Evolutionary conservation across 2,113 vertebrate species (phyloP), one percentile per base, ranked within the genome.

Genomic region (Sebastes schlegelii): DNA sequence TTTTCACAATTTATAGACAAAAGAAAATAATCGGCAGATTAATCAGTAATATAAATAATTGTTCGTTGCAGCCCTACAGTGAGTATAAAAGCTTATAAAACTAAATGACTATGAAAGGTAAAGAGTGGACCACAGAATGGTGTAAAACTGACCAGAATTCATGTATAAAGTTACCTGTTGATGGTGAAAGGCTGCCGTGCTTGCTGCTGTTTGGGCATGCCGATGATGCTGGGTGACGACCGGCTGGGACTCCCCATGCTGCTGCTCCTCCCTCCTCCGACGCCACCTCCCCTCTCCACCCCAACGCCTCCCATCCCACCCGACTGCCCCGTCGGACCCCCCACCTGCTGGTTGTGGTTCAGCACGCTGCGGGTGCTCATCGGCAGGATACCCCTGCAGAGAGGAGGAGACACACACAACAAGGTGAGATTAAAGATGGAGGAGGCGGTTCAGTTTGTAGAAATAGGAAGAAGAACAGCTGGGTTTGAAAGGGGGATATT

Each of bases 201-300:
- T 88, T 97, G 96, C 92, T 98, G 98, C 93, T 98, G 98, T 94
- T 99, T 99, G 96, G 98, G 98, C 98, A 99, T 99, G 93, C 98
- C 99, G 94, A 99, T 99, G 96, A 99, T 99, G 96, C 98, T 99
- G 60, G 98, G 98, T 34, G 98, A 99, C 94, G 97, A 97, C 93
- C 98, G 96, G 95, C 95, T 99, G 81, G 98, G 98, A 94, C 98
- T 99, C 95, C 97, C 98, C 97, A 99, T 99, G 94, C 96, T 97
- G 96, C 97, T 97, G 95, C 97, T 97, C 95, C 98, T 97, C 6
- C 90, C 89, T 6, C 80, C 87, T 40, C 88, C 91, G 0, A 74
- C 65, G 0, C 76, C 66, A 0, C 67, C 90, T 4, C 85, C 89
- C 17, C 91, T n/a, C 66, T 85, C 91, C 45, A 68, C 84, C 3